Percentiles rank a stretch among this genome's conserved stretches.
Evolutionary conservation across 2,888 invertebrate species (phyloP).

Genomic region (Helleia helle): DNA sequence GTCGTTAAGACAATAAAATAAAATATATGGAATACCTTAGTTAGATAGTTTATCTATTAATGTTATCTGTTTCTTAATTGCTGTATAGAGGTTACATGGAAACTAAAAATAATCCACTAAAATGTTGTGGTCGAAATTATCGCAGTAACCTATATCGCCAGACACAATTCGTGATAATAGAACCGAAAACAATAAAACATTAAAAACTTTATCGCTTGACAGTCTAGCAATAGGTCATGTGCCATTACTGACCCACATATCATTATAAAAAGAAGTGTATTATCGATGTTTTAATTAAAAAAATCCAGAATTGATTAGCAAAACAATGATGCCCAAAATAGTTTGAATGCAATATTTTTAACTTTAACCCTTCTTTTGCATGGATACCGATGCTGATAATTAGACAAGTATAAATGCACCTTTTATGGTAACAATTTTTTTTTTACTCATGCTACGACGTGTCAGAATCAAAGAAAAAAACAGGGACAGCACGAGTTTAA

Average conservation of each 20-base stretch:
- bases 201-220: slow-evolving; percentile 54
- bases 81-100: slow-evolving; percentile 12
- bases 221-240: slow-evolving; percentile 26
- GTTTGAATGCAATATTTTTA: no score
- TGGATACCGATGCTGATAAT: no score
- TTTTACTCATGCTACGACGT: no score
- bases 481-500: no score
- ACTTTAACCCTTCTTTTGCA: no score
- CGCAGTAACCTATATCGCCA: slow-evolving; percentile 47
- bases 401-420: no score
- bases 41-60: neutral
- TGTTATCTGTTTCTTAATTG: slow-evolving; percentile 4
- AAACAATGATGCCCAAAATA: no score
- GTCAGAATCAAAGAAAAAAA: no score
- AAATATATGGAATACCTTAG: neutral
- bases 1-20: no score
- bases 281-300: slow-evolving; percentile 3
- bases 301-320: neutral
- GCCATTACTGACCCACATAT: slow-evolving; percentile 43
- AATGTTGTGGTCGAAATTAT: slow-evolving; percentile 35
- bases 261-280: neutral
- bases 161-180: slow-evolving; percentile 38
- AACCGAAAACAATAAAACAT: slow-evolving; percentile 56
- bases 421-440: no score
- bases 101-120: slow-evolving; percentile 18